phyloP scores from a whole-genome alignment of 2,888 invertebrate species.

The Dioctria rufipes region DNA sequence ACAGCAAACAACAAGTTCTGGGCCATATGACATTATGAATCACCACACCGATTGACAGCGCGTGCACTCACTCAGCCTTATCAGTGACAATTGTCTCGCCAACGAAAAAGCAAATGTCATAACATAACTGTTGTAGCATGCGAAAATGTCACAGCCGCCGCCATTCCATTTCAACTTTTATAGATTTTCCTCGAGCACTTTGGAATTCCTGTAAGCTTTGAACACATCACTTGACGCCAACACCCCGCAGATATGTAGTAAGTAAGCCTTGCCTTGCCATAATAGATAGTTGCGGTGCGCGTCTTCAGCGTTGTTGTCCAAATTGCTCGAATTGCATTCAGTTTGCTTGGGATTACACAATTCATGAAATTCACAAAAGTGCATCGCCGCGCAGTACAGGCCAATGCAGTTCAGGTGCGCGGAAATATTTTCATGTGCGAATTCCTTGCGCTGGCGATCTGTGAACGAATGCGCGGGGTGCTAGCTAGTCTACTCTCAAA shows the following conservation, averaged over 20 bases:
- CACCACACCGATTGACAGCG: conserved; percentile 18
- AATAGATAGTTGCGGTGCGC: neutral
- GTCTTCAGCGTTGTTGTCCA: conserved; percentile 41
- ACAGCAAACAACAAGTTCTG: conserved; percentile 27
- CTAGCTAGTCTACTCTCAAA: conserved; percentile 32
- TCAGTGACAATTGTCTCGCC: conserved; percentile 4
- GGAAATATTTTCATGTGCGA: conserved; percentile 6
- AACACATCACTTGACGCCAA: conserved; percentile 20
- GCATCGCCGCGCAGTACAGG: conserved; percentile 22
- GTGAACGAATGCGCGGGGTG: neutral
- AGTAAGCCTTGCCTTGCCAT: neutral
- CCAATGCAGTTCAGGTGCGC: conserved; percentile 18
- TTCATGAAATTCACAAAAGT: conserved; percentile 47
- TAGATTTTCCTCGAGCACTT: conserved; percentile 8
- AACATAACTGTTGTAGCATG: neutral
- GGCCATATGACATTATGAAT: conserved; percentile 25
- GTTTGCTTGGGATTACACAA: neutral
- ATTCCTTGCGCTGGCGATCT: conserved; percentile 24
- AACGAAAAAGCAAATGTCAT: conserved; percentile 5
- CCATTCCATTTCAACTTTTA: conserved; percentile 40
- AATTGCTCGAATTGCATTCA: conserved; percentile 36
- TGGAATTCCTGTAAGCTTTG: conserved; percentile 39
- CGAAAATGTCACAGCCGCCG: neutral
- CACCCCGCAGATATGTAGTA: conserved; percentile 4
- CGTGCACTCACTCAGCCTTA: neutral